Evolutionary conservation across 2,888 invertebrate species (phyloP).

Genomic region (Tineola bisselliella): DNA sequence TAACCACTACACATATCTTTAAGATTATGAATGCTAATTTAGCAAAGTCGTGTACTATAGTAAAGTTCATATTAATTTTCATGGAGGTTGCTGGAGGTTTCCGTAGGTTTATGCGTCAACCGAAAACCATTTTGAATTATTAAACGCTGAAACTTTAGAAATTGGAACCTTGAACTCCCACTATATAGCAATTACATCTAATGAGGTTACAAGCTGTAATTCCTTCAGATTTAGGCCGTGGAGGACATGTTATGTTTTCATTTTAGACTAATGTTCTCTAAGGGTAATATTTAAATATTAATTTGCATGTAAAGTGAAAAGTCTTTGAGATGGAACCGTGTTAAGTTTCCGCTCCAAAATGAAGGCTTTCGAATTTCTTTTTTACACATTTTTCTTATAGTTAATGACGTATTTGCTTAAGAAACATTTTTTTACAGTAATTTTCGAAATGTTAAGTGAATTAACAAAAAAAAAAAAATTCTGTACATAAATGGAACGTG

Average conservation of each 20-base stretch:
- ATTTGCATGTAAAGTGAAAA: conserved; percentile 8
- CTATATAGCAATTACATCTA: not conserved
- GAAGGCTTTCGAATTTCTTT: not conserved
- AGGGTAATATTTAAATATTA: not conserved
- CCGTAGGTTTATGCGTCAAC: not conserved
- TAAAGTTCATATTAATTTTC: not conserved
- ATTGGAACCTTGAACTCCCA: not conserved
- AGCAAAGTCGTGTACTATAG: not conserved
- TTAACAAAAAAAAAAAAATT: not conserved
- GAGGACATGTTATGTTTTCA: not conserved
- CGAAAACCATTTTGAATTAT: not conserved
- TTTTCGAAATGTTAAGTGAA: not conserved
- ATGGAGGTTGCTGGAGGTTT: not conserved
- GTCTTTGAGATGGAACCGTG: not conserved
- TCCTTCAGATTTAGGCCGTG: not conserved
- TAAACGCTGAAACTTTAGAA: not conserved
- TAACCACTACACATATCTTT: too few relatives aligned
- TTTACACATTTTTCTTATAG: not conserved
- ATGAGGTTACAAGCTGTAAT: not conserved
- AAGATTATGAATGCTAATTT: too few relatives aligned
- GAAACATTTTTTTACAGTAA: not conserved
- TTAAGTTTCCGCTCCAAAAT: not conserved
- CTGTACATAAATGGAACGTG: not conserved
- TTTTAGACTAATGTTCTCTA: not conserved
- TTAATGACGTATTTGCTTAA: not conserved